Evolutionary conservation across 2,888 invertebrate genomes (phyloP).

Genomic region (Eledone cirrhosa): DNA sequence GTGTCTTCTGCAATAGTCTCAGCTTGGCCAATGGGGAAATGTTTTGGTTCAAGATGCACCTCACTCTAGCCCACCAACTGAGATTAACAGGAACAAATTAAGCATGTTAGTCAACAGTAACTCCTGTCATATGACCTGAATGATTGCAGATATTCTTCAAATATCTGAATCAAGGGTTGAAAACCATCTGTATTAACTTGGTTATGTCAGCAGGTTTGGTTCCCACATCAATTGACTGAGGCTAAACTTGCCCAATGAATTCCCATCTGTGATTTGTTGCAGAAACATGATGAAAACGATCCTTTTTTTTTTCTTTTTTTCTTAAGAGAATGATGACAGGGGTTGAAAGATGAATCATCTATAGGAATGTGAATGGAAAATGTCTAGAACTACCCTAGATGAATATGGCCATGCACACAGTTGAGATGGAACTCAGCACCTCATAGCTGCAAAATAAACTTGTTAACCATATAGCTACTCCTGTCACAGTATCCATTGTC

Average conservation of each 20-base stretch:
- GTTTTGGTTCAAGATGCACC: not conserved
- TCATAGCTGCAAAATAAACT: too few species aligned
- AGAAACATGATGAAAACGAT: too few species aligned
- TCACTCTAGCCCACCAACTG: not conserved
- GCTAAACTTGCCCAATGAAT: not conserved
- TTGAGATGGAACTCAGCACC: too few species aligned
- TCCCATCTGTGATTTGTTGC: not conserved
- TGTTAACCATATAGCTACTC: too few species aligned
- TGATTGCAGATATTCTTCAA: not conserved
- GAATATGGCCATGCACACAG: too few species aligned
- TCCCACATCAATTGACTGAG: not conserved
- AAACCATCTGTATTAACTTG: not conserved
- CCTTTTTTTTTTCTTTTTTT: too few species aligned
- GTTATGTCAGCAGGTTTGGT: not conserved
- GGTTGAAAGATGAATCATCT: too few species aligned
- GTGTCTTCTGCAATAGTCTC: too few species aligned
- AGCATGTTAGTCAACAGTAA: not conserved
- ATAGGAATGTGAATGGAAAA: too few species aligned
- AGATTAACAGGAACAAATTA: not conserved
- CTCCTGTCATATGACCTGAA: not conserved
- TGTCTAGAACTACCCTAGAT: too few species aligned
- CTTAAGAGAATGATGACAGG: too few species aligned
- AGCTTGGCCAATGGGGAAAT: not conserved
- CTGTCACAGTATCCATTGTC: too few species aligned
- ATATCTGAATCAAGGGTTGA: not conserved